Conservation (phyloP, 2,888 invertebrate genomes). For the Sarcophaga caerulescens region DNA sequence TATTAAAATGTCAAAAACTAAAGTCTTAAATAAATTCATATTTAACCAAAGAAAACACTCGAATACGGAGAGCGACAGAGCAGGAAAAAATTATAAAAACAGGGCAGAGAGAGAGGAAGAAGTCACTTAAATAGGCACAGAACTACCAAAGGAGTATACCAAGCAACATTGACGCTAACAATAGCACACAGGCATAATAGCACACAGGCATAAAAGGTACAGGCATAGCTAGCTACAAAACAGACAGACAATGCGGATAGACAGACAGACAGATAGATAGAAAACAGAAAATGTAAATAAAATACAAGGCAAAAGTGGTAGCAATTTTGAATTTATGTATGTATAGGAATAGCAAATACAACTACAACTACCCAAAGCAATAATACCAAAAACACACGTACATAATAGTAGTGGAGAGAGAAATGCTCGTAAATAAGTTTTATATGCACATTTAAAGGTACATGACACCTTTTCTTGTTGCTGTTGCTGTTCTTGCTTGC, state of each 20-base stretch:
- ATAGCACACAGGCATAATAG: neutral
- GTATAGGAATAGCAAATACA: neutral
- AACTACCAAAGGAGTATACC: conserved; percentile 36
- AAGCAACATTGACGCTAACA: neutral
- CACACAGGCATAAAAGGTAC: conserved; percentile 27
- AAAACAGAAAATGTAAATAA: neutral
- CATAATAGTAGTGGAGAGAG: neutral
- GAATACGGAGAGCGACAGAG: neutral
- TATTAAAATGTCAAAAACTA: conserved; percentile 55
- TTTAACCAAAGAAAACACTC: neutral
- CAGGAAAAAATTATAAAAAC: neutral
- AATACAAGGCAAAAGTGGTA: neutral
- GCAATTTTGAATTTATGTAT: conserved; percentile 42
- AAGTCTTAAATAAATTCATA: conserved; percentile 25
- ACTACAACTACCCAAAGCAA: neutral
- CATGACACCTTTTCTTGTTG: conserved; percentile 45
- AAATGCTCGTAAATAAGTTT: conserved; percentile 38
- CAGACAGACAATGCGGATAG: conserved; percentile 1
- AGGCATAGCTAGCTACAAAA: conserved; percentile 8
- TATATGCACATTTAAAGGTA: conserved; percentile 48
- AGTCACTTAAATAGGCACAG: neutral
- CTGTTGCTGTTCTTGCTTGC: neutral
- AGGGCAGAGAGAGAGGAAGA: conserved; percentile 3
- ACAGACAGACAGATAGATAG: neutral
- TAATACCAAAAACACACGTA: conserved; percentile 19